phyloP scores from a whole-genome alignment of 2,888 invertebrate species.

The Bembecia ichneumoniformis region DNA sequence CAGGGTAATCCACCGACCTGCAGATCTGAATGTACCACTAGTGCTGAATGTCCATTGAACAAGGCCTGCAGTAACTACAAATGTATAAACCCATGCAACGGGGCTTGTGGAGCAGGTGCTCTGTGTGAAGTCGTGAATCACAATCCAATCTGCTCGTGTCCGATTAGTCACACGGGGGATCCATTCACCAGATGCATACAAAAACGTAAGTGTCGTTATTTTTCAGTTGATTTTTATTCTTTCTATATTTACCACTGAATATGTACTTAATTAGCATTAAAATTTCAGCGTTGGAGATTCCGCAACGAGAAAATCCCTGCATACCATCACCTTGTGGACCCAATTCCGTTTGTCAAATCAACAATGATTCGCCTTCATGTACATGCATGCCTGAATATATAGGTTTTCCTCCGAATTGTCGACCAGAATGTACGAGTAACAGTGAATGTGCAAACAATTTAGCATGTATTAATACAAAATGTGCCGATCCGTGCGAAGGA shows the following conservation, averaged over 20 bases:
- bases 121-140: conserved; percentile 83
- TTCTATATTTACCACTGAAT: too few species aligned
- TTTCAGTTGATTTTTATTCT: background rate
- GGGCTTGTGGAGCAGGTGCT: conserved; percentile 81
- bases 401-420: conserved; percentile 79
- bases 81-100: conserved; percentile 84
- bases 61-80: conserved; percentile 85
- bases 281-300: conserved; percentile 45
- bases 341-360: conserved; percentile 74
- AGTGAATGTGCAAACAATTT: conserved; percentile 77
- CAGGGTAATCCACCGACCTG: conserved; percentile 84
- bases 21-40: conserved; percentile 84
- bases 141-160: conserved; percentile 84
- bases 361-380: conserved; percentile 77
- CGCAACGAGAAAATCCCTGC: conserved; percentile 72
- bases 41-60: conserved; percentile 80
- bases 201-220: conserved; percentile 65
- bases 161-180: conserved; percentile 78
- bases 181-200: conserved; percentile 79
- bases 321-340: conserved; percentile 78
- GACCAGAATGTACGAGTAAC: conserved; percentile 81
- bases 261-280: background rate
- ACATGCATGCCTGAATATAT: conserved; percentile 78
- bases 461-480: conserved; percentile 81
- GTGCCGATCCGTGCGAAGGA: conserved; percentile 80